Percentiles rank a stretch among this genome's conserved stretches.
phyloP scores from a whole-genome alignment of 2,113 vertebrate genomes.

The Ceyx melanurus region DNA sequence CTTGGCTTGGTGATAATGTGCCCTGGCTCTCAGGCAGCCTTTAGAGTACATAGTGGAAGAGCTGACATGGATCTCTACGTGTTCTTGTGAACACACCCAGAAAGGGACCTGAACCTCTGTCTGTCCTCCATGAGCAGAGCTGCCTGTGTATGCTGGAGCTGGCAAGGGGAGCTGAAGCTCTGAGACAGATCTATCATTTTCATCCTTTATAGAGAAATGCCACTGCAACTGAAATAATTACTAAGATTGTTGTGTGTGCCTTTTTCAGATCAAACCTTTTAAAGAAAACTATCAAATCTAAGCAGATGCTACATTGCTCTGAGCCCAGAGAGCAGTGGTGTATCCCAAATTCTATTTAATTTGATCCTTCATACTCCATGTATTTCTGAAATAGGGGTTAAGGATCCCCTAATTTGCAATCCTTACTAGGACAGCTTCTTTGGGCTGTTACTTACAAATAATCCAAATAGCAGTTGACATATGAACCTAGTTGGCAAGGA shows the following conservation, averaged over 20 bases:
- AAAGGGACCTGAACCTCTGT: background rate
- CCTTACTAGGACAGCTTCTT: constrained; percentile 17
- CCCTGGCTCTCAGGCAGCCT: background rate
- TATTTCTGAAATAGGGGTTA: constrained; percentile 31
- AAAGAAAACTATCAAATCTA: constrained; percentile 19
- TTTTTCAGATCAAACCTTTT: constrained; percentile 1
- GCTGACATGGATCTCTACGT: fast-evolving
- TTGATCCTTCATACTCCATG: constrained; percentile 2
- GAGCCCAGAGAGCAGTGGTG: background rate
- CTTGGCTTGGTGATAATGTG: background rate
- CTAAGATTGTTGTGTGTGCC: background rate
- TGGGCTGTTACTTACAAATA: constrained; percentile 29
- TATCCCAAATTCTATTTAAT: constrained; percentile 35
- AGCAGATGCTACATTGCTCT: background rate
- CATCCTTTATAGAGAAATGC: background rate
- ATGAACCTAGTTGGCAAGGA: constrained; percentile 53
- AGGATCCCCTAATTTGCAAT: constrained; percentile 36
- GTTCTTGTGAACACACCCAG: background rate
- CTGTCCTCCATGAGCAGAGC: background rate
- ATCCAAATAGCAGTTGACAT: constrained; percentile 10
- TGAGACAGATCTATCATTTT: background rate
- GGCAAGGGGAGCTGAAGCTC: background rate
- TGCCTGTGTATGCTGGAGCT: background rate
- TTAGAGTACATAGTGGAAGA: background rate
- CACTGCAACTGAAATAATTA: background rate